Evolutionary conservation across 2,888 invertebrate genomes (phyloP).

Genomic region (Cheilosia variabilis): DNA sequence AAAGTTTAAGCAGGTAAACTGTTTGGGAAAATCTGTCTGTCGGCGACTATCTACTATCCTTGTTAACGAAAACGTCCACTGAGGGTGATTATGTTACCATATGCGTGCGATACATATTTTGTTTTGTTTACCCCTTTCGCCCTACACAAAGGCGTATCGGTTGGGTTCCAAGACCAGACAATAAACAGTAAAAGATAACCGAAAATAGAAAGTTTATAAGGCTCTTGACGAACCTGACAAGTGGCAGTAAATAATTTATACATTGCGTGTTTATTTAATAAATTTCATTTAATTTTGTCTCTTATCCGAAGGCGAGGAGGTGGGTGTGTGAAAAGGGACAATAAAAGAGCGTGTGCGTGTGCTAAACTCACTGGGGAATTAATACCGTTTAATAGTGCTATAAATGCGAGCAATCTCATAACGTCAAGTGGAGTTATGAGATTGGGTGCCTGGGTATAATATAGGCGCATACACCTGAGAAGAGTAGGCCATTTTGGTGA

Average conservation of each 20-base stretch:
- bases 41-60: not conserved
- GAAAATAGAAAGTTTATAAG: slow-evolving; percentile 56
- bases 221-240: slow-evolving; percentile 60
- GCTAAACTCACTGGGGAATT: slow-evolving; percentile 44
- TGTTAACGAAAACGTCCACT: not conserved
- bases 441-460: not conserved
- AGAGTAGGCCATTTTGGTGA: no score
- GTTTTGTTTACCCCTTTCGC: not conserved
- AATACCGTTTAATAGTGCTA: slow-evolving; percentile 59
- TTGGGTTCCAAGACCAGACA: not conserved
- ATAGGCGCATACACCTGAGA: not conserved
- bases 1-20: slow-evolving; percentile 41
- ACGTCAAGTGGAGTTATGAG: slow-evolving; percentile 58
- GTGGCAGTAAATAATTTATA: slow-evolving; percentile 48
- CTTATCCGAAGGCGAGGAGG: not conserved
- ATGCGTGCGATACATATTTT: slow-evolving; percentile 36
- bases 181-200: slow-evolving; percentile 53
- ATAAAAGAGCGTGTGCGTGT: slow-evolving; percentile 25
- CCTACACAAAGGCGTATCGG: slow-evolving; percentile 3
- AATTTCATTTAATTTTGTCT: slow-evolving; percentile 47
- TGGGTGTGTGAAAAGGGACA: slow-evolving; percentile 16
- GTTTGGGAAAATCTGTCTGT: slow-evolving; percentile 43
- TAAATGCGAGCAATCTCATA: slow-evolving; percentile 57
- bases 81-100: slow-evolving; percentile 16
- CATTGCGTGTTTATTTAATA: slow-evolving; percentile 61